Evolutionary conservation across 2,797 vertebrate genomes (phyloP), one percentile per base, ranked within the genome.

Genomic region (Tapera naevia): DNA sequence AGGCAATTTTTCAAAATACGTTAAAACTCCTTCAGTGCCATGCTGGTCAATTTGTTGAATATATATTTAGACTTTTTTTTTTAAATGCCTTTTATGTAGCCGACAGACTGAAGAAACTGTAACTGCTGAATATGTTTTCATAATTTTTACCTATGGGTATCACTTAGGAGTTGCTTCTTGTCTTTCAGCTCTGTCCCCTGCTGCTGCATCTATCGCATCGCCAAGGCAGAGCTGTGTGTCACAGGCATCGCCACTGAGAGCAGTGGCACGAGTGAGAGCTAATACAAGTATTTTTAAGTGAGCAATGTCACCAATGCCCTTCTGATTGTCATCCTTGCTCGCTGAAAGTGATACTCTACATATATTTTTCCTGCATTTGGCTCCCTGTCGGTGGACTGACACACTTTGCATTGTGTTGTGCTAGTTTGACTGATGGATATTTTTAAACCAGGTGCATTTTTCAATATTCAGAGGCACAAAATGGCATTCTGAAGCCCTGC

Each of bases 31-130:
- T 96, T 96, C 87, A 95, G 78, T 97, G 96, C 97, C 95, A 96
- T 92, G 97, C 96, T 96, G 91, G 87, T 96, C 90, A 97, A 83
- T 93, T 97, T 95, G 95, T 97, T 97, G 91, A 97, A 86, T 95
- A 96, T 93, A 80, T 92, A 97, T 96, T 97, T 95, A 96, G 79
- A 88, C 86, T 88, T 95, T n/a, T n/a, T 92, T 94, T 84, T 87
- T 21, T 51, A 87, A 87, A 78, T 56, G 86, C 17, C 82, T 89
- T 96, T 96, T 86, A 94, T 84, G 90, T 71, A 95, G 72, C 93
- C 2, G 43, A 96, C 69, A 95, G 75, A 92, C 81, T 73, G 75
- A 87, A 91, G 78, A n/a, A 95, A 57, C 56, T 89, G 80, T 74
- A 86, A 87, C 46, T 88, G 87, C 75, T 84, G 69, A 88, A 79